Evolutionary conservation across 2,113 vertebrate species (phyloP), one percentile per base, ranked within the genome.

Genomic region (Chamaetylas fuelleborni): DNA sequence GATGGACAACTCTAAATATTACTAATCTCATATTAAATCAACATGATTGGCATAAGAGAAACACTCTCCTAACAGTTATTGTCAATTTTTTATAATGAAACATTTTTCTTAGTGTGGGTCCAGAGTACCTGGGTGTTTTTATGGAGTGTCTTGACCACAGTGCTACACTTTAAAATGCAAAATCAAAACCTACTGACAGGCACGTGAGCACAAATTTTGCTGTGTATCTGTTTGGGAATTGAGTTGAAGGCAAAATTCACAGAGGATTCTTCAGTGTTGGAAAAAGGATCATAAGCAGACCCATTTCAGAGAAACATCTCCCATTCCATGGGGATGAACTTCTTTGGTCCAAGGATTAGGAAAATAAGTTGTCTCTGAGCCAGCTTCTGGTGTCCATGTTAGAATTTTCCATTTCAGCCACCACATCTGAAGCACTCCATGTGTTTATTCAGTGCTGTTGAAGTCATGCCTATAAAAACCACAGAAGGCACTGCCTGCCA

Each of bases 321-420:
- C 33, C 51, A 34, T 86, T 80, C 79, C 42, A 33, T 0, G 0
- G 33, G 5, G 34, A 25, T 83, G 29, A 13, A 23, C 10, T 56
- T 71, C 83, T 86, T 66, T 47, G 9, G 16, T 73, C 60, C 29
- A 3, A 22, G 10, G 31, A 38, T 83, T 93, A 92, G 88, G 48
- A 93, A 96, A 94, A 83, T 6, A 36, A 20, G 34, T 34, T 34
- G 29, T 17, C 8, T 43, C 3, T 38, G 92, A 92, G 34, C 62
- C 78, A 93, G 31, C 13, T 88, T 25, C 89, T 69, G 66, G 33
- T 94, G 73, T 40, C 20, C 20, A 5, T 42, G 9, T 29, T 14
- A 54, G 60, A 92, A 84, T 92, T 96, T 94, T 92, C 92, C 80
- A 88, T 60, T 92, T 88, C 38, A 73, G 38, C 60, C 34, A 58